Conservation (phyloP, 2,888 invertebrate genomes). For the Thysanoteuthis rhombus region DNA sequence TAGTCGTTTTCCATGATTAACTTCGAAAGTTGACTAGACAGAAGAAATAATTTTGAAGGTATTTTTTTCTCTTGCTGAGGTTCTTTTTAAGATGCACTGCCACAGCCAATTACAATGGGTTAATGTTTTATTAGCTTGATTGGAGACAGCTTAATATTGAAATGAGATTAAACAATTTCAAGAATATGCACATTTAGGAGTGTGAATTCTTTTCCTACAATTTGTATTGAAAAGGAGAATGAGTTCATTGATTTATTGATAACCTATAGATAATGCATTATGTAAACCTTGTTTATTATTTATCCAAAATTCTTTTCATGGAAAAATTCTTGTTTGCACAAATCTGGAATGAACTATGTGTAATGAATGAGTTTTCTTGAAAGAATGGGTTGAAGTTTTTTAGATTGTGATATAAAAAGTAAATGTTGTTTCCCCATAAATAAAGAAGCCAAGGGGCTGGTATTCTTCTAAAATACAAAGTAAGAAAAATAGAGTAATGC, state of each 20-base stretch:
- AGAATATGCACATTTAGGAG: background rate
- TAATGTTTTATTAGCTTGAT: background rate
- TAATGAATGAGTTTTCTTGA: background rate
- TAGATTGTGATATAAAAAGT: background rate
- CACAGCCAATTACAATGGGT: background rate
- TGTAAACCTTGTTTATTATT: background rate
- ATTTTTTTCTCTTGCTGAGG: background rate
- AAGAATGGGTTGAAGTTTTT: background rate
- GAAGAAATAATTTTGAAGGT: background rate
- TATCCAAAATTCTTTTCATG: background rate
- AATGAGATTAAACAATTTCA: background rate
- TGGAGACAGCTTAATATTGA: background rate
- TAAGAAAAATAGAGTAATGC: no score
- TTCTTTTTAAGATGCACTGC: background rate
- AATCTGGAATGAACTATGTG: background rate
- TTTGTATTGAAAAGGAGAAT: background rate
- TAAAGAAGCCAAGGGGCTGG: no score
- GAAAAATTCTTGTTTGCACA: background rate
- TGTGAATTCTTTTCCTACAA: background rate
- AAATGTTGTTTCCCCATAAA: background rate
- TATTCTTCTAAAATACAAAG: no score
- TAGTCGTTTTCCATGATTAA: no score
- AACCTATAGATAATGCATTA: background rate
- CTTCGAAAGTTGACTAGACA: no score
- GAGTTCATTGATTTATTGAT: background rate